These are phyloP conservation scores for Chondrosia reniformis DNA, from an alignment of 37 sponge, comb jelly and placozoan species.

Conservation along the genomic window DNA sequence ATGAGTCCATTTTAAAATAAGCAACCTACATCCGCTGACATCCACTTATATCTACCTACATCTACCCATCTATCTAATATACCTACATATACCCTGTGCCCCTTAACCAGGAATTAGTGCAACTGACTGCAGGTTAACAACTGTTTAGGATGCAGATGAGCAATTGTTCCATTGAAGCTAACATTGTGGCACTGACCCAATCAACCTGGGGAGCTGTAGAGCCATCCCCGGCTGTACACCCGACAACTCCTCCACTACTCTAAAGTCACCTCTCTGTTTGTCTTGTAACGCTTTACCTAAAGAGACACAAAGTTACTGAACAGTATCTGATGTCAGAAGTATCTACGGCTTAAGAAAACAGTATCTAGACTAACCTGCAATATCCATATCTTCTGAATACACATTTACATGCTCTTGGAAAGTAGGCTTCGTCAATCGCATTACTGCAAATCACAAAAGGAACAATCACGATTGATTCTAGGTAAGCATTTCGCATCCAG, in stretches of 20 bases:
- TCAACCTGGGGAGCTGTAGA: background rate
- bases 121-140: no score
- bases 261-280: background rate
- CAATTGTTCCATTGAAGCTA: background rate
- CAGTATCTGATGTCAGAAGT: background rate
- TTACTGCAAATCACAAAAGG: constrained; percentile 34
- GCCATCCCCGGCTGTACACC: constrained; percentile 10
- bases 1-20: background rate
- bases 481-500: background rate
- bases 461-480: background rate
- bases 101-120: no score
- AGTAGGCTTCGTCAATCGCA: constrained; percentile 63
- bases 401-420: constrained; percentile 26
- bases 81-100: no score
- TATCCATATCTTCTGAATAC: constrained; percentile 54
- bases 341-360: background rate
- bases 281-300: background rate
- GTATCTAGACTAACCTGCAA: constrained; percentile 32
- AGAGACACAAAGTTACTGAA: no score
- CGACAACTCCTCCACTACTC: background rate
- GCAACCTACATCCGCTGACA: background rate
- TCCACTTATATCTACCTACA: background rate
- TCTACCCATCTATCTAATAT: background rate
- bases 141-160: no score
- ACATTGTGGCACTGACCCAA: background rate